phyloP scores from a whole-genome alignment of 2,113 vertebrate genomes.

The Fregetta grallaria region DNA sequence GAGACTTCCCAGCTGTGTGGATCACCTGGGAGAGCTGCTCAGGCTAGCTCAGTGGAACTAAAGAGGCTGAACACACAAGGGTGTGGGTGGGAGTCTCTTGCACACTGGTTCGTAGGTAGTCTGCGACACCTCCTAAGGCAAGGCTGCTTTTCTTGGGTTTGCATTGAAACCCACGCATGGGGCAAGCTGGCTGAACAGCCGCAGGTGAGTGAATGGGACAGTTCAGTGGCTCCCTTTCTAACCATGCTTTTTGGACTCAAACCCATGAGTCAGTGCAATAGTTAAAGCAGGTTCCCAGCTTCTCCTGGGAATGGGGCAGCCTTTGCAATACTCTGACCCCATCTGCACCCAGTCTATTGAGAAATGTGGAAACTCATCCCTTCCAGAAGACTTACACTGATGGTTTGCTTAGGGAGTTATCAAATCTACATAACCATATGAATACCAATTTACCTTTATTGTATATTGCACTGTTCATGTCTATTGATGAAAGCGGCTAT shows the following conservation, averaged over 20 bases:
- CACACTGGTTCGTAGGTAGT: not conserved
- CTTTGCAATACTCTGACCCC: not conserved
- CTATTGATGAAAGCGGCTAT: not conserved
- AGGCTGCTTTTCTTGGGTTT: not conserved
- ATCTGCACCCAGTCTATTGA: not conserved
- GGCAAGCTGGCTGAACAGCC: not conserved
- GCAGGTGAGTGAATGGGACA: not conserved
- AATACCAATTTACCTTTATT: not conserved
- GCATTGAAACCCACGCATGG: fast-evolving
- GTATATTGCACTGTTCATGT: not conserved
- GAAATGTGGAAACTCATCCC: not conserved
- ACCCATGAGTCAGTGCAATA: not conserved
- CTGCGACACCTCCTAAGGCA: not conserved
- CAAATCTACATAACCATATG: not conserved
- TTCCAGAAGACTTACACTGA: not conserved
- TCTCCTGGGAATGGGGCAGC: not conserved
- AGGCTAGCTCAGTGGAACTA: not conserved
- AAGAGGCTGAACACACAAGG: not conserved
- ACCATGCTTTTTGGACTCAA: not conserved
- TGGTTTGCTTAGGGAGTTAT: not conserved
- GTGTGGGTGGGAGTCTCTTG: not conserved
- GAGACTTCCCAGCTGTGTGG: not conserved
- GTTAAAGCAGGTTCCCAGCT: not conserved
- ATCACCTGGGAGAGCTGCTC: not conserved
- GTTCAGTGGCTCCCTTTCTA: not conserved